Conservation (phyloP, 2,113 vertebrate species). For the Etheostoma cragini region DNA sequence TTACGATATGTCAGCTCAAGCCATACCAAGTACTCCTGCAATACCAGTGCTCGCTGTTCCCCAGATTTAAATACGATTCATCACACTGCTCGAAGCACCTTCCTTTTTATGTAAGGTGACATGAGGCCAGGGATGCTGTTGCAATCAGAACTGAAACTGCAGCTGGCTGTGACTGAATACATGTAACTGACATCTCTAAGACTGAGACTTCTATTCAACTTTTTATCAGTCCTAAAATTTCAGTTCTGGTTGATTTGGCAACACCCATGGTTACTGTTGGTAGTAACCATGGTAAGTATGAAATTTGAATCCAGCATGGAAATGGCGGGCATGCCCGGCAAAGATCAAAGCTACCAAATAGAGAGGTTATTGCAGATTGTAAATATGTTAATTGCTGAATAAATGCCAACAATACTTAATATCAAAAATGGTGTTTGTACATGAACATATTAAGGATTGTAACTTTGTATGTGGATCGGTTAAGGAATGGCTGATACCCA, state of each 20-base stretch:
- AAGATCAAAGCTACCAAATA: neutral
- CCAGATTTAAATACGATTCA: neutral
- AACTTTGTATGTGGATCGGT: neutral
- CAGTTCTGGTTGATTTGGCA: neutral
- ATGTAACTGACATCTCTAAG: neutral
- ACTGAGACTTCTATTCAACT: too few species aligned
- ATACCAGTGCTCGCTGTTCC: neutral
- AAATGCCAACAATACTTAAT: neutral
- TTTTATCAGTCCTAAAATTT: neutral
- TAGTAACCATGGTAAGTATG: too few species aligned
- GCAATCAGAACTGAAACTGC: neutral
- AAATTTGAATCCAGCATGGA: neutral
- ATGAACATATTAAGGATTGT: neutral
- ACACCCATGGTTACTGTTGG: neutral
- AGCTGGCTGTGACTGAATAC: neutral
- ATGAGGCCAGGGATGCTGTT: neutral
- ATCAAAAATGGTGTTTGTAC: neutral
- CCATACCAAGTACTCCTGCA: too few species aligned
- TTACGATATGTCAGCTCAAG: neutral
- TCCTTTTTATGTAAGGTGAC: neutral
- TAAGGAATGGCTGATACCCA: neutral
- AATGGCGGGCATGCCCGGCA: neutral
- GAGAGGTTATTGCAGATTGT: neutral
- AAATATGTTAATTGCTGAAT: neutral
- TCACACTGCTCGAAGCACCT: neutral